phyloP scores from a whole-genome alignment of 2,113 vertebrate species.

The Chauna torquata region DNA sequence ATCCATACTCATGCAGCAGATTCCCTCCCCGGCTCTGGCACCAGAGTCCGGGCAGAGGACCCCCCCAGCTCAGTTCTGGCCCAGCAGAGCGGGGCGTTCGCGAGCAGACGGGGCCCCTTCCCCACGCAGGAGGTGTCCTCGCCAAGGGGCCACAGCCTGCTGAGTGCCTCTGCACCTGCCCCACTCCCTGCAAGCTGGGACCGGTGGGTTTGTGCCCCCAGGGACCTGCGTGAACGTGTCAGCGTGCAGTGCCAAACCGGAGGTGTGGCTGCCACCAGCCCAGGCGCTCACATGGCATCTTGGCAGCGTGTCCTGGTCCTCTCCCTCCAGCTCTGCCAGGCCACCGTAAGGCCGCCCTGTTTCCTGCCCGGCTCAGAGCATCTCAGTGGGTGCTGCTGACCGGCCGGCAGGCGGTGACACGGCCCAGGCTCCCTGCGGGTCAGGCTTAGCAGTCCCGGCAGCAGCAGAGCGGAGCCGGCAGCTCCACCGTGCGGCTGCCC shows the following conservation, averaged over 20 bases:
- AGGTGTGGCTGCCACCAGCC: background rate
- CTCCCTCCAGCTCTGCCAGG: background rate
- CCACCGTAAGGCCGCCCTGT: background rate
- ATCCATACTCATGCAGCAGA: background rate
- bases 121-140: background rate
- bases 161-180: background rate
- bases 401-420: rapidly evolving
- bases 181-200: background rate
- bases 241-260: rapidly evolving
- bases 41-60: background rate
- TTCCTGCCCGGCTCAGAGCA: background rate
- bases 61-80: background rate
- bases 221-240: background rate
- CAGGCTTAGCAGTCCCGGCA: background rate
- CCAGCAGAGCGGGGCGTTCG: rapidly evolving
- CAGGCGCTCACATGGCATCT: background rate
- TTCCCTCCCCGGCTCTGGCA: background rate
- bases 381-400: background rate
- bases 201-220: background rate
- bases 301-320: background rate
- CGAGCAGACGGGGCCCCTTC: background rate
- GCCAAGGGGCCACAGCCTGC: background rate
- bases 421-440: background rate
- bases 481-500: slow-evolving; percentile 11
- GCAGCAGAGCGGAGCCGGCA: background rate